phyloP scores from a whole-genome alignment of 2,888 invertebrate species.

The Deilephila elpenor region DNA sequence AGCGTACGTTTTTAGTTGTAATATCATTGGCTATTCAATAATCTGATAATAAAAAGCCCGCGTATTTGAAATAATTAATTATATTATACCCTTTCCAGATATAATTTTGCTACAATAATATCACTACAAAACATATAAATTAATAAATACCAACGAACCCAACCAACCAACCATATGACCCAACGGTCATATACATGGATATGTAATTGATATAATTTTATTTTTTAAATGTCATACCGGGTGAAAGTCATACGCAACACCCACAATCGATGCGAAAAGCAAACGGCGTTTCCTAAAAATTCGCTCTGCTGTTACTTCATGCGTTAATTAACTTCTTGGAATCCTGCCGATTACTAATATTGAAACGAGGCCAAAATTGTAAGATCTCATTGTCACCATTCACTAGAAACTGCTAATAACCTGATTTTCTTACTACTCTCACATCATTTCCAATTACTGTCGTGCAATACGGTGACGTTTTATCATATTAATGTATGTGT shows the following conservation, averaged over 20 bases:
- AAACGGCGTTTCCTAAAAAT: not conserved
- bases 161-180: too few relatives aligned
- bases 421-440: not conserved
- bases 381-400: not conserved
- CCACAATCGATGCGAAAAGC: not conserved
- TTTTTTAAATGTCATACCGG: not conserved
- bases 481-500: too few relatives aligned
- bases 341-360: slow-evolving; percentile 5
- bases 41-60: too few relatives aligned
- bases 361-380: slow-evolving; percentile 9
- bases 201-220: not conserved
- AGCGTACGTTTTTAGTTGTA: too few relatives aligned
- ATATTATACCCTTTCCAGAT: too few relatives aligned
- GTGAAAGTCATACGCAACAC: not conserved
- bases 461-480: not conserved
- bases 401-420: not conserved
- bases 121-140: not conserved
- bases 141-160: too few relatives aligned
- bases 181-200: too few relatives aligned
- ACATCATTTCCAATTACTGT: not conserved
- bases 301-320: not conserved
- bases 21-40: too few relatives aligned
- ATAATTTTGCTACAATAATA: not conserved
- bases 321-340: slow-evolving; percentile 16
- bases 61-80: not conserved